Base-by-base conservation (phyloP, 2,113 vertebrate species). In the Aramus guarauna region DNA sequence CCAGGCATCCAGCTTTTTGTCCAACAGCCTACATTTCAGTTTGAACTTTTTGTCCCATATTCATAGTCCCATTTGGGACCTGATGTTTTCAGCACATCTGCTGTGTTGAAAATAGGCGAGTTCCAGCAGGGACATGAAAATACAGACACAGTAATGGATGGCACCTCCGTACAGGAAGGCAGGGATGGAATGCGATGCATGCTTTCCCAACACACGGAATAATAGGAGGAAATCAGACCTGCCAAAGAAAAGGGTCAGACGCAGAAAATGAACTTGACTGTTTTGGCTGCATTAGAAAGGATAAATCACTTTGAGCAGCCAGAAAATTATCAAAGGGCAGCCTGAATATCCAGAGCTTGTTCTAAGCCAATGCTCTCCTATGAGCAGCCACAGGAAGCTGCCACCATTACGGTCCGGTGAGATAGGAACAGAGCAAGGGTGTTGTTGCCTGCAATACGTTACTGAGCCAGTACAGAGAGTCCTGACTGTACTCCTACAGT, bases 161-260 rank as follows among this genome's bases (percentile, higher is more conserved):
- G 68, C 41, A 93, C 9, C 67, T 76, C 81, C 90, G 53, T n/a
- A 88, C 81, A 83, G 94, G 93, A 95, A 95, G 75, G 34, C 67
- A 69, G 39, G 20, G 48, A 76, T 82, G 87, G 87, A 96, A 93
- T 50, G 43, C 3, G 7, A 50, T 84, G 34, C 11, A 59, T 21
- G 23, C 9, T 94, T 89, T 94, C 66, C 2, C 0, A 1, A 36
- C 1, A 0, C 74, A 88, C 58, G 56, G 39, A 90, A 96, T 82
- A 97, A 95, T 95, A 82, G 66, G 36, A 93, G 92, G 93, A 95
- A 96, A 85, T 60, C 12, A 53, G 77, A 73, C n/a, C 23, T 85
- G 93, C 87, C 81, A 93, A 94, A 90, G 53, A 88, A 96, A 93
- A 91, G 53, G 69, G 36, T 88, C 81, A 85, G 78, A 43, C 0